These are phyloP conservation scores for Stomatorhinus ivindoensis DNA, from an alignment of 2,113 vertebrate species.

Conservation along the genomic window DNA sequence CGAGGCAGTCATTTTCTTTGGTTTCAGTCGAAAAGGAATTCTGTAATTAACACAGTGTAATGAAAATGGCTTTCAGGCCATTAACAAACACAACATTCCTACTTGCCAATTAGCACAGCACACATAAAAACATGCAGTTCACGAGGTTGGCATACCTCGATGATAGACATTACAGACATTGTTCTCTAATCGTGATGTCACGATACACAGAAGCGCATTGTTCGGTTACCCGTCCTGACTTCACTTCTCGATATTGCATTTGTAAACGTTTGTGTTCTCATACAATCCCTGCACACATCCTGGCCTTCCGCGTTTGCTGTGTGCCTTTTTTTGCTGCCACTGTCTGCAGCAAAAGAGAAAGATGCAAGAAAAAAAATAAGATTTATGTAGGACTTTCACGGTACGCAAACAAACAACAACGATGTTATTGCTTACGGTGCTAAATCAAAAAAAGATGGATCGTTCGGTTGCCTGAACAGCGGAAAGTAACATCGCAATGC, in stretches of 20 bases:
- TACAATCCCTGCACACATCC: not conserved
- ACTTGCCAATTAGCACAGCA: not conserved
- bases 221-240: not conserved
- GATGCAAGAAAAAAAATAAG: not conserved
- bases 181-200: not conserved
- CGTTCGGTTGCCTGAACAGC: not conserved
- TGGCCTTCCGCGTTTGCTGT: not conserved
- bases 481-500: not conserved
- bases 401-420: not conserved
- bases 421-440: slow-evolving; percentile 2
- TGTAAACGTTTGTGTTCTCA: not conserved
- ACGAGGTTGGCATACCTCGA: not conserved
- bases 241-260: not conserved
- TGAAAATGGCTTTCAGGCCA: not conserved
- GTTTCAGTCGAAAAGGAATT: not conserved
- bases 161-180: not conserved
- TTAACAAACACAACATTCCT: not conserved
- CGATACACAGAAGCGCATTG: not conserved
- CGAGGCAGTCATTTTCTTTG: not conserved
- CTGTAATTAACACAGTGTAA: not conserved
- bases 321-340: not conserved
- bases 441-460: not conserved
- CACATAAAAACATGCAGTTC: not conserved
- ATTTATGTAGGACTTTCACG: not conserved
- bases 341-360: not conserved